Evolutionary conservation across 2,797 vertebrate genomes (phyloP).

Genomic region (Parotocinclus haroldoi): DNA sequence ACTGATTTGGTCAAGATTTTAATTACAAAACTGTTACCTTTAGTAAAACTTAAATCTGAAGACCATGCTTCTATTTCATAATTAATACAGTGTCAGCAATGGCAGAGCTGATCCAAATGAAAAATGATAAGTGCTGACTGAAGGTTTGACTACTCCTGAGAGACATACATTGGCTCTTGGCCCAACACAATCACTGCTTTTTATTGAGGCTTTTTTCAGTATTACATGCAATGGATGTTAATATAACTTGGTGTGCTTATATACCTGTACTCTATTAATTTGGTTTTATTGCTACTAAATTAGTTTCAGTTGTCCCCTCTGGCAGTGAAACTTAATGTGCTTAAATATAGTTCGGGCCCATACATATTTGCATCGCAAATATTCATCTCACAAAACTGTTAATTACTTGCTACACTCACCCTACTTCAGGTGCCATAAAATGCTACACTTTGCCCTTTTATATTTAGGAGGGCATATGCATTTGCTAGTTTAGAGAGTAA

Average conservation of each 20-base stretch:
- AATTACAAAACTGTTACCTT: too few species aligned
- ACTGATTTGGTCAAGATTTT: too few species aligned
- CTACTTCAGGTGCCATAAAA: constrained; percentile 39
- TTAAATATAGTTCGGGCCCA: constrained; percentile 73
- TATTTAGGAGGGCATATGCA: constrained; percentile 22
- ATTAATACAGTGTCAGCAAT: constrained; percentile 36
- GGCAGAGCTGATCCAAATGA: constrained; percentile 50
- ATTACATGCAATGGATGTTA: constrained; percentile 73
- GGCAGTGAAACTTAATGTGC: constrained; percentile 66
- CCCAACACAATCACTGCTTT: constrained; percentile 65
- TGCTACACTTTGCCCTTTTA: constrained; percentile 38
- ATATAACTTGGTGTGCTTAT: constrained; percentile 75
- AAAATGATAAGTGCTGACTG: constrained; percentile 56
- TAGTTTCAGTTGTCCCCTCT: constrained; percentile 73
- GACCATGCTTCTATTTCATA: too few species aligned
- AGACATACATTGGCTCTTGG: constrained; percentile 66
- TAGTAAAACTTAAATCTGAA: too few species aligned
- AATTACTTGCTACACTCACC: constrained; percentile 60
- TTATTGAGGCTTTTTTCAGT: constrained; percentile 70
- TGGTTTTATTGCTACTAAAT: constrained; percentile 79
- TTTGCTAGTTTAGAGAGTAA: constrained; percentile 40
- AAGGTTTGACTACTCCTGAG: constrained; percentile 57
- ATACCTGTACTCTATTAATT: constrained; percentile 79
- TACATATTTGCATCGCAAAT: constrained; percentile 72
- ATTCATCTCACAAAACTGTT: constrained; percentile 60